Evolutionary conservation across 2,888 invertebrate genomes (phyloP).

Genomic region (Chromoteleia sp.): DNA sequence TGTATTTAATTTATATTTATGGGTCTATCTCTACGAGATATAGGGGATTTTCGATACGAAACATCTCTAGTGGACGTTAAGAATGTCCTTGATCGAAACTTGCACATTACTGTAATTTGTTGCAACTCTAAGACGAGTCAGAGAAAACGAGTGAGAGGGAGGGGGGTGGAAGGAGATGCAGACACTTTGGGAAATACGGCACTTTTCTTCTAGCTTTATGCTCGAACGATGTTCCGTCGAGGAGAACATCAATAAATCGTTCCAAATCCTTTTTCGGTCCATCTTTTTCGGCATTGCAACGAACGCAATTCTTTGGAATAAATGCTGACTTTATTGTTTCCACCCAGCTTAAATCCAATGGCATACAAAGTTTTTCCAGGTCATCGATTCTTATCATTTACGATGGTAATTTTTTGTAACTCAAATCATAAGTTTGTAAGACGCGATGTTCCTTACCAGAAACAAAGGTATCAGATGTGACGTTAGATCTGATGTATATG

Average conservation of each 20-base stretch:
- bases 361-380: constrained; percentile 47
- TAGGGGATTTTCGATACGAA: constrained; percentile 10
- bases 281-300: constrained; percentile 40
- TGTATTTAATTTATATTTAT: constrained; percentile 30
- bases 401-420: constrained; percentile 9
- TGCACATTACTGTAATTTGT: constrained; percentile 35
- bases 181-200: constrained; percentile 44
- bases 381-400: constrained; percentile 47
- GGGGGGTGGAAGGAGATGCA: background rate
- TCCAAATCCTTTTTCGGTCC: constrained; percentile 54
- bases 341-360: constrained; percentile 18
- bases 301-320: constrained; percentile 34
- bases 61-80: constrained; percentile 11
- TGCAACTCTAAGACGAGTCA: constrained; percentile 6
- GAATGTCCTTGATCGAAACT: constrained; percentile 31
- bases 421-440: background rate
- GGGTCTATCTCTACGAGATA: background rate
- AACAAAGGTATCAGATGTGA: no score
- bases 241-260: constrained; percentile 63
- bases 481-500: no score
- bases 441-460: no score
- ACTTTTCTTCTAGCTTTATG: constrained; percentile 46
- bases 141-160: background rate
- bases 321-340: constrained; percentile 66
- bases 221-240: constrained; percentile 38